Conservation (phyloP, 2,797 vertebrate species). For the Halcyon leucocephala region DNA sequence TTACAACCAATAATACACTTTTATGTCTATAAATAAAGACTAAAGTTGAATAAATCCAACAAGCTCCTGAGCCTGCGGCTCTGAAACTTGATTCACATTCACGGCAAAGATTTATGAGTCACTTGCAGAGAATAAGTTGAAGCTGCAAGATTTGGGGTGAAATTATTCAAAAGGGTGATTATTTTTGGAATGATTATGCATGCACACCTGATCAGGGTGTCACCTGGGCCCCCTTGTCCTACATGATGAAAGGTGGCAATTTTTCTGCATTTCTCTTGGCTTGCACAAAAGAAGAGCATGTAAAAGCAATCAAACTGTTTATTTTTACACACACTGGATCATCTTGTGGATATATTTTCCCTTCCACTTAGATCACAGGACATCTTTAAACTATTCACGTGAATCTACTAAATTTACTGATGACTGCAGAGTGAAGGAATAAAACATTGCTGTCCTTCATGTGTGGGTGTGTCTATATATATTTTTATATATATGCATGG, state of each 20-base stretch:
- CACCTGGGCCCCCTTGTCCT: slow-evolving; percentile 87
- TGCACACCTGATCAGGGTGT: slow-evolving; percentile 96
- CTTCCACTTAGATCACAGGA: slow-evolving; percentile 50
- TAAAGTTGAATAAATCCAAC: slow-evolving; percentile 93
- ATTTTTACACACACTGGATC: slow-evolving; percentile 77
- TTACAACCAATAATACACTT: slow-evolving; percentile 89
- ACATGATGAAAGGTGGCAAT: slow-evolving; percentile 96
- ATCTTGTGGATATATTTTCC: slow-evolving; percentile 56
- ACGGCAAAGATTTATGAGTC: slow-evolving; percentile 97
- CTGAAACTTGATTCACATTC: slow-evolving; percentile 94
- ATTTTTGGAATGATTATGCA: slow-evolving; percentile 98
- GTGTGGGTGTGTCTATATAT: background rate
- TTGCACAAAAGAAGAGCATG: slow-evolving; percentile 88
- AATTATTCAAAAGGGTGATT: slow-evolving; percentile 97
- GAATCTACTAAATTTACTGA: slow-evolving; percentile 67
- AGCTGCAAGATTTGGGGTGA: slow-evolving; percentile 90
- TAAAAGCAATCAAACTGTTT: slow-evolving; percentile 76
- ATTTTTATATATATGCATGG: background rate
- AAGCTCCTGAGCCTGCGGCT: slow-evolving; percentile 91
- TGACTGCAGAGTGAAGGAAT: slow-evolving; percentile 36
- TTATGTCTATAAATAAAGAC: slow-evolving; percentile 93
- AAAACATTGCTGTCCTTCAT: background rate
- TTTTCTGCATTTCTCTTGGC: slow-evolving; percentile 92
- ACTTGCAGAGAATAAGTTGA: slow-evolving; percentile 91
- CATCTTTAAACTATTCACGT: slow-evolving; percentile 62